These are phyloP conservation scores for Schrankia costaestrigalis DNA, from an alignment of 2,888 invertebrate species.

Conservation along the genomic window DNA sequence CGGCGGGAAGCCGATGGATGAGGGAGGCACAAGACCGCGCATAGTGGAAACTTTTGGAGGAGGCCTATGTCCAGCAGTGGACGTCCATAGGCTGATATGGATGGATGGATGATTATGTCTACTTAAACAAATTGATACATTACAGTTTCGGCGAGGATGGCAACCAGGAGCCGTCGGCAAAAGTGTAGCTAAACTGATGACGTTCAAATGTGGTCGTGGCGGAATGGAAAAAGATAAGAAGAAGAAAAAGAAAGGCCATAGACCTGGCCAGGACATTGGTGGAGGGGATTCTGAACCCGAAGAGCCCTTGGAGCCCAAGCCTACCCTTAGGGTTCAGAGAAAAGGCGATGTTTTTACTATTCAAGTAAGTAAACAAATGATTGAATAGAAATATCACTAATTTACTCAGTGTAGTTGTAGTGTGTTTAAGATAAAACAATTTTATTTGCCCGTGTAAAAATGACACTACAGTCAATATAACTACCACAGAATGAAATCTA, in stretches of 20 bases:
- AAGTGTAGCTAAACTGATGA: conserved; percentile 69
- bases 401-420: background rate
- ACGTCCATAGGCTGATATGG: too few species aligned
- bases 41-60: too few species aligned
- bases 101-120: background rate
- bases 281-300: conserved; percentile 71
- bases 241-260: conserved; percentile 55
- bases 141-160: conserved; percentile 77
- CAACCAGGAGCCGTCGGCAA: conserved; percentile 79
- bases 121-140: background rate
- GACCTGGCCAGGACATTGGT: conserved; percentile 43
- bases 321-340: conserved; percentile 83
- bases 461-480: too few species aligned
- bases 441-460: too few species aligned
- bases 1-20: too few species aligned
- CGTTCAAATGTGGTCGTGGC: conserved; percentile 62
- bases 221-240: conserved; percentile 62
- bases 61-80: too few species aligned
- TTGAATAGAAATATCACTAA: background rate
- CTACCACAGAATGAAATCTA: too few species aligned
- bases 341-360: conserved; percentile 84
- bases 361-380: conserved; percentile 52
- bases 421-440: too few species aligned
- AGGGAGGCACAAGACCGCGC: too few species aligned
- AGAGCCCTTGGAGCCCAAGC: conserved; percentile 78